Evolutionary conservation across 1,140 invertebrate genomes (phyloP).

Genomic region (Trypoxylus dichotomus): DNA sequence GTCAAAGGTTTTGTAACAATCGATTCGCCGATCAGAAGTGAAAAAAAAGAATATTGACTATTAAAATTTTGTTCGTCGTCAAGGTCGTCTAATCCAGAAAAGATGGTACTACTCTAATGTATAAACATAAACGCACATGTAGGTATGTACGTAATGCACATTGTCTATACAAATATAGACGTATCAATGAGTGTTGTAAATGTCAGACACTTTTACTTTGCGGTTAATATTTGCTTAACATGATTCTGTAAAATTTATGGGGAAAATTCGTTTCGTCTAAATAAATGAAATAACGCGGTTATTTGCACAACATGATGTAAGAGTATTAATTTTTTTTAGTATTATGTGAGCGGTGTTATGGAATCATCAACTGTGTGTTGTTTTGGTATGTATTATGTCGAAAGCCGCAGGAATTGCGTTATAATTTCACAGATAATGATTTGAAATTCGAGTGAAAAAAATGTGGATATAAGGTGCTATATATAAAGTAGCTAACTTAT

Average conservation of each 20-base stretch:
- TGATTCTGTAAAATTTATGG: not conserved
- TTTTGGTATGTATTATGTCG: no score
- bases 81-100: not conserved
- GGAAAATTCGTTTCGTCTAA: not conserved
- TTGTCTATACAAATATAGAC: not conserved
- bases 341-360: no score
- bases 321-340: no score
- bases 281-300: no score
- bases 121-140: not conserved
- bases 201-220: conserved; percentile 15
- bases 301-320: no score
- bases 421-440: no score
- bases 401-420: no score
- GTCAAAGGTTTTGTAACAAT: not conserved
- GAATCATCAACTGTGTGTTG: no score
- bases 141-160: not conserved
- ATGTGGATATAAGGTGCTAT: no score
- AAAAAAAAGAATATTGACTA: not conserved
- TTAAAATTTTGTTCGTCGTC: not conserved
- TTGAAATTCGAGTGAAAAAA: no score
- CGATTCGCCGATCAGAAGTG: not conserved
- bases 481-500: no score
- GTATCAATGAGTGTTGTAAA: not conserved
- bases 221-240: not conserved
- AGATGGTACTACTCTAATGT: not conserved